Base-by-base conservation (phyloP, 2,888 invertebrate genomes). In the Caenorhabditis uteleia region DNA sequence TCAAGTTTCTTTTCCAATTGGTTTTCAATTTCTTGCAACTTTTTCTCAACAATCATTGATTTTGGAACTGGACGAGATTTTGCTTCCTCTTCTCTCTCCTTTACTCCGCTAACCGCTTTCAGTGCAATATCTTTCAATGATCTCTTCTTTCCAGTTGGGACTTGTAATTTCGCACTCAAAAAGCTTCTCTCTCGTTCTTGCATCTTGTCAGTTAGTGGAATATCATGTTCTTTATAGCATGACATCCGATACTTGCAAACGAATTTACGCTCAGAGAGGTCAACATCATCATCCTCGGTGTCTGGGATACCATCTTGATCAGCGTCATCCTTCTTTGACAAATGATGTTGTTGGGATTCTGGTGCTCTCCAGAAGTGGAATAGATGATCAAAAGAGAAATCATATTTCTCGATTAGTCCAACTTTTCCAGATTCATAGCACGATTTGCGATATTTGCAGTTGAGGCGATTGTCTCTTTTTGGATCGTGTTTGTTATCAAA, bases 21-120 rank as follows among this genome's bases (percentile, higher is more conserved):
- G 33, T 71, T 55, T 40, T 70, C 70, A n/a, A 74, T 70, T 34
- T 61, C 61, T 31, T 71, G 51, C 20, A 69, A 38, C 34, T 65
- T 66, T 53, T 58, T 61, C 49, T 65, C 70, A 21, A 62, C 62
- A 10, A 61, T 60, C 29, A 71, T 16, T 3, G 61, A 54, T 6
- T 62, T 59, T 8, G 72, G 46, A 23, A 64, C 29, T 8, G 70
- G 68, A 8, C 69, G 60, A 16, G 50, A 27, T 38, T 60, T 60
- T 1, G 47, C 71, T 29, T 66, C 57, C 78, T 86, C 82, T 79
- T 84, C 85, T 79, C 85, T 60, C 38, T 70, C 70, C 42, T 79
- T 75, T 46, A 54, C 77, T 14, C 59, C 56, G 36, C 65, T 59
- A 14, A 76, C 47, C 20, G 64, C 67, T 43, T 70, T 70, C 42